A percentile compares a stretch with the other conserved stretches of the same genome.
These are phyloP conservation scores for Panzeria rudis DNA, from an alignment of 2,888 invertebrate genomes.

Conservation along the genomic window DNA sequence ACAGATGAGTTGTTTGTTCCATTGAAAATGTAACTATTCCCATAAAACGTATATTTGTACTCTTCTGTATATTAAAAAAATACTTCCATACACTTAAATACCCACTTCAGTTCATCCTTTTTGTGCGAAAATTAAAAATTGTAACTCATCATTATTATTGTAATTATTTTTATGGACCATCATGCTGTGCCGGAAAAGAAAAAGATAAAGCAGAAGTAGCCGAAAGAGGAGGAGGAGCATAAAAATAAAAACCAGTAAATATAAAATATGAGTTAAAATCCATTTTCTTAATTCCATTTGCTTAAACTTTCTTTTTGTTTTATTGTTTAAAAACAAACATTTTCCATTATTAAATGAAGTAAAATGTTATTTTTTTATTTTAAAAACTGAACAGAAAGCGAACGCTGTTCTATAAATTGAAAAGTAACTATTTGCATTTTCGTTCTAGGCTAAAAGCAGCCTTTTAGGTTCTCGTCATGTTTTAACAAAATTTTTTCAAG, in stretches of 20 bases:
- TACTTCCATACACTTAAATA: not conserved
- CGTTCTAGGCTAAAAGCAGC: not conserved
- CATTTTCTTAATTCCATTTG: slow-evolving; percentile 46
- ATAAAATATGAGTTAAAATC: slow-evolving; percentile 28
- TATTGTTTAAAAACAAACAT: slow-evolving; percentile 2
- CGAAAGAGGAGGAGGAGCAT: slow-evolving; percentile 2
- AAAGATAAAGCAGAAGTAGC: not conserved
- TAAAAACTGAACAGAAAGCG: slow-evolving; percentile 19
- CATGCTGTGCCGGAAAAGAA: not conserved
- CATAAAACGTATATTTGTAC: too few relatives aligned
- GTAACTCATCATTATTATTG: not conserved
- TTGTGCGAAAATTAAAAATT: not conserved
- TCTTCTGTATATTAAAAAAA: too few relatives aligned
- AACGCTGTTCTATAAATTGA: not conserved
- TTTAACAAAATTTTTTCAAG: not conserved
- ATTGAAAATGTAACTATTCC: too few relatives aligned
- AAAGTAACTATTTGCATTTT: not conserved
- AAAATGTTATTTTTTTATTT: slow-evolving; percentile 35
- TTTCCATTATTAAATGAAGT: slow-evolving; percentile 40
- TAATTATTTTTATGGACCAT: slow-evolving; percentile 15
- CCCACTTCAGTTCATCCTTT: not conserved
- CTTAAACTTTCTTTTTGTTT: slow-evolving; percentile 21
- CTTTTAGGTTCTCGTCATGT: not conserved
- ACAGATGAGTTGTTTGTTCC: too few relatives aligned
- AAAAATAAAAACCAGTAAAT: not conserved